Base-by-base conservation (phyloP, 2,797 vertebrate species). In the Myotis findleyi region DNA sequence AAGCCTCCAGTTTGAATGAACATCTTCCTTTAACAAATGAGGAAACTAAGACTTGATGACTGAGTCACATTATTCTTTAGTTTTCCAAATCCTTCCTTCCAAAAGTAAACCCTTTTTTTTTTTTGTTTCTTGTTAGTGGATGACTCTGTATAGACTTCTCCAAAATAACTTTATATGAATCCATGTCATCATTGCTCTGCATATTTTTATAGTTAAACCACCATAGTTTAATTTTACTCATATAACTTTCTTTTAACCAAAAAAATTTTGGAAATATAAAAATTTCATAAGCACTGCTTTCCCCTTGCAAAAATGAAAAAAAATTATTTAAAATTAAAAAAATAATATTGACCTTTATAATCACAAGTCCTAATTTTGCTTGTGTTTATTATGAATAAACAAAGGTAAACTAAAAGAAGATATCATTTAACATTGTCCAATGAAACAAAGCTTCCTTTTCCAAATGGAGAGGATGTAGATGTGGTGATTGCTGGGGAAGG, bases 381-480 rank as follows among this genome's bases (percentile, higher is more conserved):
- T 14, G 2, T 77, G 62, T 64, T 82, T 87, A 82, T 92, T 86
- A 55, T 44, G 10, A 75, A 72, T 59, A 75, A 38, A 89, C 30
- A 87, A 36, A 69, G 14, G 23, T 57, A 16, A 86, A 80, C 59
- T 71, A 62, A 66, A 96, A 87, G 21, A 72, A 44, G 16, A 49
- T 47, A 62, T 82, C 51, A 44, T 53, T 53, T 33, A 36, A 92
- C 18, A 64, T 41, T 88, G 10, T 81, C 79, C 77, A n/a, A 79
- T 51, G 69, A 96, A 91, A 93, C 73, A 83, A 93, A 96, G 38
- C 73, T 38, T 69, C 23, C 62, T 84, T 75, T 51, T 90, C 47
- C 83, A 79, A 93, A 38, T 62, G 38, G 41, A 53, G 75, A 89
- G 27, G 7, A 44, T 55, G 8, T 41, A 49, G 33, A 75, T 13